A percentile compares a stretch with the other conserved stretches of the same genome.
Conservation (phyloP, 2,113 vertebrate species). For the Chrysemys picta region DNA sequence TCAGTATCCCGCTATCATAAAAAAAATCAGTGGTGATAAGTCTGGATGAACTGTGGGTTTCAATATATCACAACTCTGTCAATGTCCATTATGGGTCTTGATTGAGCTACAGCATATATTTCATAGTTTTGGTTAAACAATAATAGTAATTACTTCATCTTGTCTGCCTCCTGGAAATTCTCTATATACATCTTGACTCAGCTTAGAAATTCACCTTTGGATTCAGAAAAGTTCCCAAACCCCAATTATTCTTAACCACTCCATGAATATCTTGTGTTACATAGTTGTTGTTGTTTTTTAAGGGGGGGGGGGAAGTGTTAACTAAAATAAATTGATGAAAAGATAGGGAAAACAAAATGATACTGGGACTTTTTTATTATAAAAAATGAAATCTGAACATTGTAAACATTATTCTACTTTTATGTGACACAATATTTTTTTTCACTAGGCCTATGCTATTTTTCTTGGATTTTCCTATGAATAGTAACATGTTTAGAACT, state of each 20-base stretch:
- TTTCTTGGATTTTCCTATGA: constrained; percentile 33
- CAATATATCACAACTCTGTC: not conserved
- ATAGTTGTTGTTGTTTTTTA: not conserved
- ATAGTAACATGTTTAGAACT: not conserved
- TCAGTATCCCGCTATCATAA: not conserved
- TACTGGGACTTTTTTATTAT: not conserved
- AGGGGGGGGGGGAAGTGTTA: not conserved
- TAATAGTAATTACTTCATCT: not conserved
- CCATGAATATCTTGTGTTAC: not conserved
- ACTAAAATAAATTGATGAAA: not conserved
- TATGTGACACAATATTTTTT: constrained; percentile 17
- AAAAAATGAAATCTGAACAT: not conserved
- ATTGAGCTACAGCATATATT: not conserved
- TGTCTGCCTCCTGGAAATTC: constrained; percentile 8
- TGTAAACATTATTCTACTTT: constrained; percentile 27
- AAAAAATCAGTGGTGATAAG: not conserved
- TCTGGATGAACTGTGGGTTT: constrained; percentile 8
- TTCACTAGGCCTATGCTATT: constrained; percentile 21
- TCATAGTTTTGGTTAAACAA: not conserved
- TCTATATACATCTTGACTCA: not conserved
- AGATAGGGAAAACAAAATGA: not conserved
- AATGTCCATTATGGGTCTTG: not conserved
- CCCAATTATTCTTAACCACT: not conserved
- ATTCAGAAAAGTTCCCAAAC: not conserved
- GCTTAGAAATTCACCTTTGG: not conserved